These are phyloP conservation scores for Mycetomoellerius zeteki DNA, from an alignment of 1,140 invertebrate genomes.

Conservation along the genomic window DNA sequence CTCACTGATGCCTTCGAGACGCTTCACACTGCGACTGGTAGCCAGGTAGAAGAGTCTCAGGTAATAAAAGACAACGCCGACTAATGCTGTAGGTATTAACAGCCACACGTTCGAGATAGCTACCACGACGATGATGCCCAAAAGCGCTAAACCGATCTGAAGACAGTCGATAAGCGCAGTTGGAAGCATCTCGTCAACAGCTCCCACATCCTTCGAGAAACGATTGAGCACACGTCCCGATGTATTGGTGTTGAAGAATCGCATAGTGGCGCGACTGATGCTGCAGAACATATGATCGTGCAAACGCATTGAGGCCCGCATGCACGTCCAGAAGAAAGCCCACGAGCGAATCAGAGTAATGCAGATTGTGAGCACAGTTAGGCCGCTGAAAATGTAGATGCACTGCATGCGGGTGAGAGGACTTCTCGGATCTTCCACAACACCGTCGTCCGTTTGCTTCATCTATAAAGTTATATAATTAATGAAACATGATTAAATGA, in stretches of 20 bases:
- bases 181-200: conserved; percentile 90
- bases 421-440: conserved; percentile 72
- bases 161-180: conserved; percentile 88
- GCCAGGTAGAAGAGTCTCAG: conserved; percentile 89
- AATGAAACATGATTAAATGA: background rate
- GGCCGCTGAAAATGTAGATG: conserved; percentile 88
- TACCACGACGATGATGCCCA: conserved; percentile 90
- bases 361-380: conserved; percentile 88
- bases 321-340: conserved; percentile 93
- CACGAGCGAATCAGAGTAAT: conserved; percentile 89
- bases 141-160: conserved; percentile 87
- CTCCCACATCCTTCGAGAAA: conserved; percentile 90
- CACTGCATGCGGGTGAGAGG: conserved; percentile 81
- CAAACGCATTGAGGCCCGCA: conserved; percentile 91
- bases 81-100: conserved; percentile 88
- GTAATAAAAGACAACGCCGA: conserved; percentile 89
- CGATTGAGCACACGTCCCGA: conserved; percentile 88
- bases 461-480: conserved; percentile 34
- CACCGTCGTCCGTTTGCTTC: background rate
- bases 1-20: conserved; percentile 91
- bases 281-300: conserved; percentile 95
- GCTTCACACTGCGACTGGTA: conserved; percentile 91
- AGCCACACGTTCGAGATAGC: conserved; percentile 89
- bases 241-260: conserved; percentile 96
- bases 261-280: conserved; percentile 93